phyloP scores from a whole-genome alignment of 2,113 vertebrate species.

The Solenodon paradoxus region DNA sequence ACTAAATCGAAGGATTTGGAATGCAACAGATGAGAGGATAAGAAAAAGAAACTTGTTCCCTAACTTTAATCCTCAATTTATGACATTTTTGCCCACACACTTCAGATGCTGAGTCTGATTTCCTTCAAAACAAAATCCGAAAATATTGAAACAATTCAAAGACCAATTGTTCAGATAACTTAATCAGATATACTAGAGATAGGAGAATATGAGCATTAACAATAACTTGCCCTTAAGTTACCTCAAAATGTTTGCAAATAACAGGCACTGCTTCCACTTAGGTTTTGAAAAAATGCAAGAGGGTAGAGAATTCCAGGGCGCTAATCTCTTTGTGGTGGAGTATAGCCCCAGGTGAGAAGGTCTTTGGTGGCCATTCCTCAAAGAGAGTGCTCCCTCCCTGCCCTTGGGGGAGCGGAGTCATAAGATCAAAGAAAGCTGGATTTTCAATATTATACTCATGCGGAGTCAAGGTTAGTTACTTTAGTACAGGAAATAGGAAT shows the following conservation, averaged over 20 bases:
- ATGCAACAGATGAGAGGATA: constrained; percentile 70
- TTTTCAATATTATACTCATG: background rate
- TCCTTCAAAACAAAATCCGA: background rate
- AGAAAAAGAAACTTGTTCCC: constrained; percentile 62
- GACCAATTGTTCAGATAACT: background rate
- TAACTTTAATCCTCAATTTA: constrained; percentile 58
- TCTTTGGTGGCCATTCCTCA: too few species aligned
- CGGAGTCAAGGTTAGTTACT: background rate
- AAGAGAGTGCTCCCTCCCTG: background rate
- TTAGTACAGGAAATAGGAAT: background rate
- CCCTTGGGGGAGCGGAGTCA: background rate
- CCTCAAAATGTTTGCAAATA: background rate
- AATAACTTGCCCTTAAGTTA: background rate
- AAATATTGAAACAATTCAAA: constrained; percentile 36
- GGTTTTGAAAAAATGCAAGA: background rate
- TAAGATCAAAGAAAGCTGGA: background rate
- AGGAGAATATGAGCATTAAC: background rate
- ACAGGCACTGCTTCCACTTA: background rate
- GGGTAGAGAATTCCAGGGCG: too few species aligned
- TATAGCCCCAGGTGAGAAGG: accelerated
- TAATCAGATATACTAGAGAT: background rate
- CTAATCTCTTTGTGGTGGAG: too few species aligned
- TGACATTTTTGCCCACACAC: constrained; percentile 49
- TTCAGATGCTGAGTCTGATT: constrained; percentile 56
- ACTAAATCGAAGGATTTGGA: constrained; percentile 59